Percentiles rank a stretch among this genome's conserved stretches.
Evolutionary conservation across 1,140 invertebrate genomes (phyloP).

Genomic region (Apis laboriosa): DNA sequence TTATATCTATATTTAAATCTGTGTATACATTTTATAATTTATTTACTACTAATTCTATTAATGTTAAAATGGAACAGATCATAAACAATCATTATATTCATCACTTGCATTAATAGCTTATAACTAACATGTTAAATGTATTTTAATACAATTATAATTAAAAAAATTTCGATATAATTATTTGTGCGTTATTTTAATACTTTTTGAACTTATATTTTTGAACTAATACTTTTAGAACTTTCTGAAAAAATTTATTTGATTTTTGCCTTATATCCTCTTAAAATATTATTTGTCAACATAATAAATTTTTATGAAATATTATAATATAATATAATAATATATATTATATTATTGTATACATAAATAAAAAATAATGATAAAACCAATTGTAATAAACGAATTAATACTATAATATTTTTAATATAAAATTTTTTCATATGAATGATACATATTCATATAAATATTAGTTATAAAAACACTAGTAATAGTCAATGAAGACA

Average conservation of each 20-base stretch:
- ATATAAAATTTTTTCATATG: conserved; percentile 1
- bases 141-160: not conserved
- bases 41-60: not conserved
- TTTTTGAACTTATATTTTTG: too few relatives aligned
- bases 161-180: not conserved
- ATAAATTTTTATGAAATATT: not conserved
- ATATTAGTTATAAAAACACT: not conserved
- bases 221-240: too few relatives aligned
- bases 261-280: not conserved
- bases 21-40: not conserved
- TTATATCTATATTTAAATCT: not conserved
- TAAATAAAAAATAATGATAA: not conserved
- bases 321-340: too few relatives aligned
- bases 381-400: not conserved
- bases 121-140: too few relatives aligned
- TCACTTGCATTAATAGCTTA: not conserved
- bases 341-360: not conserved
- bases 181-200: not conserved
- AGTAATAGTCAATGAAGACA: not conserved
- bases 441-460: not conserved
- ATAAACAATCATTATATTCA: not conserved
- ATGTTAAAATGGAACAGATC: not conserved
- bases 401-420: not conserved
- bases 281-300: not conserved
- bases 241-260: not conserved